phyloP scores from a whole-genome alignment of 2,113 vertebrate species.

The Hemichromis elongatus region DNA sequence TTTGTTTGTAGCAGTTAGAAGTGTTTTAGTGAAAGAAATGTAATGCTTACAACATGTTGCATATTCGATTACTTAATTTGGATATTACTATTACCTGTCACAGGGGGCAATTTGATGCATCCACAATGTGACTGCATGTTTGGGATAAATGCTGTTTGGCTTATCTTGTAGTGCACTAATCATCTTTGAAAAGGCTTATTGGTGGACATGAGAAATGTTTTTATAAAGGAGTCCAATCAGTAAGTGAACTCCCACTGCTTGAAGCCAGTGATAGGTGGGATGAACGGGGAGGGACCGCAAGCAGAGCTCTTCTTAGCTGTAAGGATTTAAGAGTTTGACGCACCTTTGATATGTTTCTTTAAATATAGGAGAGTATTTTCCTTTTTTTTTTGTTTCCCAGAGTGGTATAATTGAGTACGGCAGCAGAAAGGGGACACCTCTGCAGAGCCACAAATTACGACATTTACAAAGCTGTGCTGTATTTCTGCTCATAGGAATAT shows the following conservation, averaged over 20 bases:
- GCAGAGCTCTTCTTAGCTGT: slow-evolving; percentile 1
- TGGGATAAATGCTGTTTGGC: not conserved
- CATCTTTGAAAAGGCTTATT: not conserved
- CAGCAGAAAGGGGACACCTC: slow-evolving; percentile 12
- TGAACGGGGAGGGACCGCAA: not conserved
- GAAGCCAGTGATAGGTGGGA: slow-evolving; percentile 3
- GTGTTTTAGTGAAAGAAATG: not conserved
- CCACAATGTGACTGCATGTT: not conserved
- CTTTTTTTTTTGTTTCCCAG: not conserved
- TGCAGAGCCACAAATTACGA: slow-evolving; percentile 35
- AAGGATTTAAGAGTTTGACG: slow-evolving; percentile 1
- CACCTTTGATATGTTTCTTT: slow-evolving; percentile 35
- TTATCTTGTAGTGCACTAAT: not conserved
- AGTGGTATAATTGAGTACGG: slow-evolving; percentile 26
- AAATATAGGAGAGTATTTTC: slow-evolving; percentile 16
- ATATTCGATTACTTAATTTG: not conserved
- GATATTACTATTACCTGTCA: not conserved
- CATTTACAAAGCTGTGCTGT: slow-evolving; percentile 42
- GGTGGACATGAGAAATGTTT: not conserved
- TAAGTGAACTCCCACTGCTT: not conserved
- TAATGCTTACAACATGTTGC: not conserved
- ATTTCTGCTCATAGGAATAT: slow-evolving; percentile 10
- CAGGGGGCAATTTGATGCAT: not conserved
- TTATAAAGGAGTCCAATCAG: slow-evolving; percentile 29
- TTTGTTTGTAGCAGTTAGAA: not conserved